Evolutionary conservation across 2,797 vertebrate genomes (phyloP).

Genomic region (Macropus fuliginosus): DNA sequence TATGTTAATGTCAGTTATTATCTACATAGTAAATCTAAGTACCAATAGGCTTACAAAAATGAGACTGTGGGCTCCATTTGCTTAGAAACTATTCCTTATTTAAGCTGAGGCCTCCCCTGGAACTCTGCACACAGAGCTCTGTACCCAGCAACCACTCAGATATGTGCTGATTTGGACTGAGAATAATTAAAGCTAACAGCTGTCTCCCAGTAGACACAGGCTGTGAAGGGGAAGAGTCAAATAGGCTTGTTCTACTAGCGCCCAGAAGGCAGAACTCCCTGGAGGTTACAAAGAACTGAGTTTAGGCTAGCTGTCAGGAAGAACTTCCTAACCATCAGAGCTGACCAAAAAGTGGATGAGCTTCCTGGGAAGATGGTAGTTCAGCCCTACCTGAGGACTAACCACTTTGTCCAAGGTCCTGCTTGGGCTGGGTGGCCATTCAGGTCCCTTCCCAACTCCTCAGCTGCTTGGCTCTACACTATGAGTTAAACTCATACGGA

Average conservation of each 20-base stretch:
- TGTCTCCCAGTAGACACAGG: background rate
- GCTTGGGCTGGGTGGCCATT: background rate
- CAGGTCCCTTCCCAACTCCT: background rate
- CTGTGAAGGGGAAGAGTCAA: background rate
- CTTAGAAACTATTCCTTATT: background rate
- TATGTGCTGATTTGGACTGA: background rate
- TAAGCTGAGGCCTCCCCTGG: background rate
- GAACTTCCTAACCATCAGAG: background rate
- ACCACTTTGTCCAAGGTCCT: background rate
- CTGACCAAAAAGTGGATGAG: background rate
- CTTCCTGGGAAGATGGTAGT: background rate
- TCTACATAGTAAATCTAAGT: background rate
- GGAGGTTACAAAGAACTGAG: background rate
- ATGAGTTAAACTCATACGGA: background rate
- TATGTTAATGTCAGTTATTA: background rate
- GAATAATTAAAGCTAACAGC: background rate
- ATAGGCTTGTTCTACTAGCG: background rate
- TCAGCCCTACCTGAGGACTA: background rate
- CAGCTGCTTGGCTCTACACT: background rate
- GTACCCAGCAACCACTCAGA: background rate
- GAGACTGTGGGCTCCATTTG: background rate
- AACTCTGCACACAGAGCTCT: background rate
- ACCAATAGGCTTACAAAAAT: background rate
- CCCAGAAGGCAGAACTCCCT: background rate
- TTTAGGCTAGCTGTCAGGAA: background rate